Conservation (phyloP, 2,888 invertebrate species). For the Stenichneumon culpator region DNA sequence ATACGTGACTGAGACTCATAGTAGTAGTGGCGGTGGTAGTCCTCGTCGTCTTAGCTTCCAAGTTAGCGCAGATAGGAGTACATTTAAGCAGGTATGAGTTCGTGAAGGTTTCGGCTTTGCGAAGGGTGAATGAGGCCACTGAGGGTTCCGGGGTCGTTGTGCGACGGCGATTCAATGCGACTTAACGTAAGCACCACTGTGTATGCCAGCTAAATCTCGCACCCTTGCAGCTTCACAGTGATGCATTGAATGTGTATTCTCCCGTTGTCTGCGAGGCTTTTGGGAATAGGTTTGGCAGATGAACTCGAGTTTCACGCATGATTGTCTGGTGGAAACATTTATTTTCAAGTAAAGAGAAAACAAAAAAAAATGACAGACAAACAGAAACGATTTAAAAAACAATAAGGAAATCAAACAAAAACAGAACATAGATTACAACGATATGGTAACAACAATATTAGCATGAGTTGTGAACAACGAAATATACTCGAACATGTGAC, state of each 20-base stretch:
- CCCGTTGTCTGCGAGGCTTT: background rate
- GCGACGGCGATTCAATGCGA: constrained; percentile 58
- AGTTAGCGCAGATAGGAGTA: constrained; percentile 42
- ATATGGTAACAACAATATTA: constrained; percentile 28
- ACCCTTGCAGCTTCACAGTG: background rate
- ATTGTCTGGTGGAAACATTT: constrained; percentile 31
- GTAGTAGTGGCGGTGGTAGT: constrained; percentile 25
- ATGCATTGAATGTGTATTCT: background rate
- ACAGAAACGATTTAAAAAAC: constrained; percentile 4
- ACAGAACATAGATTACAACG: constrained; percentile 28
- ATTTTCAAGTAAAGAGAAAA: constrained; percentile 14
- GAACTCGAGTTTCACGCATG: background rate
- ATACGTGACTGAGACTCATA: constrained; percentile 29
- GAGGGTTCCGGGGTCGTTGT: constrained; percentile 18
- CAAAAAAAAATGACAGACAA: background rate
- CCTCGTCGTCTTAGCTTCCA: constrained; percentile 49
- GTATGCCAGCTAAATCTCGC: constrained; percentile 3
- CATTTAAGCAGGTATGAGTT: constrained; percentile 1
- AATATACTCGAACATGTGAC: constrained; percentile 9
- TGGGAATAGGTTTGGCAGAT: constrained; percentile 50
- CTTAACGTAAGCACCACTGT: constrained; percentile 59
- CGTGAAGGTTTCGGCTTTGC: constrained; percentile 17
- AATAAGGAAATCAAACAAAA: constrained; percentile 18
- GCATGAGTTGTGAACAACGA: constrained; percentile 1
- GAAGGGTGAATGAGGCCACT: constrained; percentile 25